Evolutionary conservation across 2,797 vertebrate genomes (phyloP).

Genomic region (Epinephelus awoara): DNA sequence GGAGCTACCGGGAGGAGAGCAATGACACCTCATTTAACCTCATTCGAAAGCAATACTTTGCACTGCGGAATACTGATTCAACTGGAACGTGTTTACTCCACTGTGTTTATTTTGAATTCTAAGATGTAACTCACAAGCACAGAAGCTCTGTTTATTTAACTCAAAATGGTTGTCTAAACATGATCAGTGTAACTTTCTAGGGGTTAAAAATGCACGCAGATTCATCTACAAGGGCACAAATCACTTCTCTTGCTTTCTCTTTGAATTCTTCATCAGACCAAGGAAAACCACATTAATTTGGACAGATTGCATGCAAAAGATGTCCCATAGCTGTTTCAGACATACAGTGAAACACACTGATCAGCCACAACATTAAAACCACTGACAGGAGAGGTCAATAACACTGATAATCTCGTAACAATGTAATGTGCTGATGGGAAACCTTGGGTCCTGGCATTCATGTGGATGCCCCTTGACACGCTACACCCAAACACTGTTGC

Average conservation of each 20-base stretch:
- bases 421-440: no score
- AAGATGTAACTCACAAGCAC: background rate
- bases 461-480: no score
- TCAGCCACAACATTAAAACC: no score
- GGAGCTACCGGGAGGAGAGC: background rate
- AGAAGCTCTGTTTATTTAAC: background rate
- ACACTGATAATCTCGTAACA: no score
- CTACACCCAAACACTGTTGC: no score
- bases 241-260: background rate
- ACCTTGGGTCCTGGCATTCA: no score
- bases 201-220: background rate
- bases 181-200: accelerated
- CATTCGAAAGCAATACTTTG: background rate
- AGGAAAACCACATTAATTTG: background rate
- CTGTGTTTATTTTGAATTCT: slow-evolving; percentile 31
- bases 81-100: background rate
- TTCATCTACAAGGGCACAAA: background rate
- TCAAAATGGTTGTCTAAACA: background rate
- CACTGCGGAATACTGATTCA: background rate
- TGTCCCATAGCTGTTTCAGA: background rate
- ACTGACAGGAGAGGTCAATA: no score
- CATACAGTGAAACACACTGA: no score
- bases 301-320: background rate
- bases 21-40: background rate
- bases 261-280: background rate